Conservation (phyloP, 1,140 invertebrate genomes). For the Rhyzopertha dominica region DNA sequence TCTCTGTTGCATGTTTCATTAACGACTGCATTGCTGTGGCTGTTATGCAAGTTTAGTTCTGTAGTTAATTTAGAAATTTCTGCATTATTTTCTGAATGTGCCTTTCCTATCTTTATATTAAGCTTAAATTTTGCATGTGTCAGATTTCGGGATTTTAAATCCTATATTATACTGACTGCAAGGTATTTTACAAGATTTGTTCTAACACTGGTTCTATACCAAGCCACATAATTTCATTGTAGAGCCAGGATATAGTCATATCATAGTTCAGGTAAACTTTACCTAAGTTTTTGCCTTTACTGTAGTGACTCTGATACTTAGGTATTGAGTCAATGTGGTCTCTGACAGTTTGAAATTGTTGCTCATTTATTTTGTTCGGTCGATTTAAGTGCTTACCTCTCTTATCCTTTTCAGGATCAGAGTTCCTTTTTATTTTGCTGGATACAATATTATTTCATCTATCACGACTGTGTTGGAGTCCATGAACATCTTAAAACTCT, state of each 20-base stretch:
- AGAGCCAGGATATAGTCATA: slow-evolving; percentile 9
- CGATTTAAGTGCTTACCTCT: slow-evolving; percentile 4
- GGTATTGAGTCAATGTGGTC: slow-evolving; percentile 14
- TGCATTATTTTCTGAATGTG: background rate
- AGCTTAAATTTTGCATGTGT: slow-evolving; percentile 11
- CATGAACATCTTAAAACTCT: slow-evolving; percentile 5
- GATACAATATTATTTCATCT: too few species aligned
- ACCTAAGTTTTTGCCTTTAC: slow-evolving; percentile 4
- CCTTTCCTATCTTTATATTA: background rate
- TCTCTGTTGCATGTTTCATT: slow-evolving; percentile 7
- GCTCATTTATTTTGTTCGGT: slow-evolving; percentile 2
- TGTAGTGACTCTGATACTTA: slow-evolving; percentile 13
- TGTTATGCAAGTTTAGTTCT: slow-evolving; percentile 4
- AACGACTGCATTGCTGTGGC: slow-evolving; percentile 7
- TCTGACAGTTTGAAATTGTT: slow-evolving; percentile 5
- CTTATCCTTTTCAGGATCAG: slow-evolving; percentile 8
- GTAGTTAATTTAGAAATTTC: slow-evolving; percentile 4
- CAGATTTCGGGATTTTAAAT: slow-evolving; percentile 12
- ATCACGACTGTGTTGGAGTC: background rate
- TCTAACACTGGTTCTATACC: slow-evolving; percentile 6
- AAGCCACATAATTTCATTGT: slow-evolving; percentile 10
- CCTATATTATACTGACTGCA: slow-evolving; percentile 12
- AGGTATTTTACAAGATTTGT: slow-evolving; percentile 7
- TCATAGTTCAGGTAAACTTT: slow-evolving; percentile 12
- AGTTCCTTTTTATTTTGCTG: too few species aligned